These are phyloP conservation scores for Trachemys scripta DNA, from an alignment of 2,113 vertebrate genomes.

Conservation along the genomic window DNA sequence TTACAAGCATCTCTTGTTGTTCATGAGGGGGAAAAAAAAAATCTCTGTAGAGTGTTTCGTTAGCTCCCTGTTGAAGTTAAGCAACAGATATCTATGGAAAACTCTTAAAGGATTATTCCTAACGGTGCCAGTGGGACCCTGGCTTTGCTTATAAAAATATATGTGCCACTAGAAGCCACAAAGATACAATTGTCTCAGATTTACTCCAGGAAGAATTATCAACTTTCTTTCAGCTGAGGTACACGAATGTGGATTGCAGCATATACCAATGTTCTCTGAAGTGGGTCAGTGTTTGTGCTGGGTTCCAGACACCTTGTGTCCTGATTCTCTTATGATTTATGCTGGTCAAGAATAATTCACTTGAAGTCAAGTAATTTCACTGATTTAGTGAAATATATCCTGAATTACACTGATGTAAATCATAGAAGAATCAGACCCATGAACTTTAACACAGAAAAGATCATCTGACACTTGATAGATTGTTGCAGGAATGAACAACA, in stretches of 20 bases:
- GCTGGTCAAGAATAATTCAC: neutral
- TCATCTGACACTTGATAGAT: neutral
- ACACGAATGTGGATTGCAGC: neutral
- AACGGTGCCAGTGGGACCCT: slow-evolving; percentile 10
- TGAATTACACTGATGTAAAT: neutral
- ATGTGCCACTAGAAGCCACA: slow-evolving; percentile 40
- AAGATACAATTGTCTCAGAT: slow-evolving; percentile 58
- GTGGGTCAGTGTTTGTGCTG: neutral
- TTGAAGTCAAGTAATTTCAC: slow-evolving; percentile 9
- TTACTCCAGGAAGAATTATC: slow-evolving; percentile 9
- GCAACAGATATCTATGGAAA: slow-evolving; percentile 46
- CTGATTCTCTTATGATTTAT: neutral
- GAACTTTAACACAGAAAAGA: slow-evolving; percentile 16
- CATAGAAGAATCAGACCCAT: neutral
- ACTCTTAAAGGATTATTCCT: slow-evolving; percentile 46
- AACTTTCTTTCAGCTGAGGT: slow-evolving; percentile 14
- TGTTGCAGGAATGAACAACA: slow-evolving; percentile 9
- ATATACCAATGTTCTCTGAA: neutral
- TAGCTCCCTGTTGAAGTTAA: slow-evolving; percentile 44
- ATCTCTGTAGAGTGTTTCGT: slow-evolving; percentile 36
- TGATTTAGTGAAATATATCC: slow-evolving; percentile 13
- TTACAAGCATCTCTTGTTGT: slow-evolving; percentile 57
- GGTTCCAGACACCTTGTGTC: neutral
- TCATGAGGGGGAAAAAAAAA: slow-evolving; percentile 46
- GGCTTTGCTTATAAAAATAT: slow-evolving; percentile 55